A percentile compares a stretch with the other conserved stretches of the same genome.
These are phyloP conservation scores for Drosophila gunungcola DNA, from an alignment of 1,140 invertebrate genomes.

Conservation along the genomic window DNA sequence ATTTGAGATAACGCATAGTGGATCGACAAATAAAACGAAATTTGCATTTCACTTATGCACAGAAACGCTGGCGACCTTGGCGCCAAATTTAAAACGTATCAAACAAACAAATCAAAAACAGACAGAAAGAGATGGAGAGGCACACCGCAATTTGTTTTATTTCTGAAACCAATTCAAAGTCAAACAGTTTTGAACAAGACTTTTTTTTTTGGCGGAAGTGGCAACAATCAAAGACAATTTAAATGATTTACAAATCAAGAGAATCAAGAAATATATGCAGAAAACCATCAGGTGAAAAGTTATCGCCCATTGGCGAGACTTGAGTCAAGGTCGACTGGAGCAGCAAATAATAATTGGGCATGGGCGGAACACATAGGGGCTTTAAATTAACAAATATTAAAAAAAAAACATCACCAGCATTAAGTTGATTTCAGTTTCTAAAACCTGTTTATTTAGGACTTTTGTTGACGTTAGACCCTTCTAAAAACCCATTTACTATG, in stretches of 20 bases:
- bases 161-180: slow-evolving; percentile 45
- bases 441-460: background rate
- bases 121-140: slow-evolving; percentile 38
- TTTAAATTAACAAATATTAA: background rate
- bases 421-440: background rate
- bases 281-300: slow-evolving; percentile 41
- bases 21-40: slow-evolving; percentile 15
- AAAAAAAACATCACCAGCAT: background rate
- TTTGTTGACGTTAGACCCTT: background rate
- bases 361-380: background rate
- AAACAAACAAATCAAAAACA: slow-evolving; percentile 74
- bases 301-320: slow-evolving; percentile 26
- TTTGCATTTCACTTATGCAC: slow-evolving; percentile 61
- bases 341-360: slow-evolving; percentile 12
- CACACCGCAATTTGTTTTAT: slow-evolving; percentile 32
- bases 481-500: slow-evolving; percentile 1
- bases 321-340: slow-evolving; percentile 31
- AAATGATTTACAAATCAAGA: slow-evolving; percentile 47
- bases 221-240: slow-evolving; percentile 50
- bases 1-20: slow-evolving; percentile 9
- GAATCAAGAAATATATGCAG: slow-evolving; percentile 26
- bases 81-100: slow-evolving; percentile 67
- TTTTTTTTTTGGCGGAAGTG: slow-evolving; percentile 36
- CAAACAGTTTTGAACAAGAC: slow-evolving; percentile 43
- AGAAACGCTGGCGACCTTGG: slow-evolving; percentile 54